Base-by-base conservation (phyloP, 2,113 vertebrate genomes). In the Aegotheles bennettii region DNA sequence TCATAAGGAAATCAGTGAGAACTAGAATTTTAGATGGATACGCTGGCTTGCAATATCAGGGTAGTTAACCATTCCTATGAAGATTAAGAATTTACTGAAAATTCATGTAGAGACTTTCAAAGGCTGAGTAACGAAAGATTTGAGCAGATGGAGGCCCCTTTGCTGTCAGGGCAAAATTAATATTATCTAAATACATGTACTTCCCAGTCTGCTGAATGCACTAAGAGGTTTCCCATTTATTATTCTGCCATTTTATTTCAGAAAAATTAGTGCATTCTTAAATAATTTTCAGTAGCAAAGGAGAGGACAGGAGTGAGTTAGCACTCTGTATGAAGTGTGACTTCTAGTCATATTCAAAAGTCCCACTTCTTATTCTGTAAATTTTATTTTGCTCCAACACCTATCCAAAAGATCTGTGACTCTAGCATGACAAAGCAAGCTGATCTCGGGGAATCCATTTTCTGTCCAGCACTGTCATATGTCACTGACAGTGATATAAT, bases 1-100 rank as follows among this genome's bases (percentile, higher is more conserved):
- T 95, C 28, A n/a, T 77, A 77, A 91, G 33, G 14, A 92, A 86
- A 65, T 70, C 50, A 45, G 50, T 20, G 45, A 74, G 74, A 89
- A 92, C 20, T 74, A 25, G 64, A 70, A 92, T 94, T 95, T 90
- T 76, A 95, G 68, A 61, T 59, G 12, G 35, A 13, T 21, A 53
- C 35, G 60, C 23, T 74, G 38, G 35, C 47, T 93, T 89, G 43
- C 35, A 89, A 33, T 67, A 42, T 82, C 60, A 89, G 69, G 20
- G 48, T n/a, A 81, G 42, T n/a, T 75, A 82, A 84, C 31, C 26
- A 87, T 59, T 84, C 64, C 60, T 83, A 47, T 33, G 20, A 38
- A 95, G 43, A 89, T 59, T 67, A 89, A 71, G 33, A 78, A 94
- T 81, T 84, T 78, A 81, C 36, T 77, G 76, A 87, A 91, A 89